A percentile compares a stretch with the other conserved stretches of the same genome.
These are phyloP conservation scores for Leptocoma aspasia DNA, from an alignment of 2,113 vertebrate species.

Conservation along the genomic window DNA sequence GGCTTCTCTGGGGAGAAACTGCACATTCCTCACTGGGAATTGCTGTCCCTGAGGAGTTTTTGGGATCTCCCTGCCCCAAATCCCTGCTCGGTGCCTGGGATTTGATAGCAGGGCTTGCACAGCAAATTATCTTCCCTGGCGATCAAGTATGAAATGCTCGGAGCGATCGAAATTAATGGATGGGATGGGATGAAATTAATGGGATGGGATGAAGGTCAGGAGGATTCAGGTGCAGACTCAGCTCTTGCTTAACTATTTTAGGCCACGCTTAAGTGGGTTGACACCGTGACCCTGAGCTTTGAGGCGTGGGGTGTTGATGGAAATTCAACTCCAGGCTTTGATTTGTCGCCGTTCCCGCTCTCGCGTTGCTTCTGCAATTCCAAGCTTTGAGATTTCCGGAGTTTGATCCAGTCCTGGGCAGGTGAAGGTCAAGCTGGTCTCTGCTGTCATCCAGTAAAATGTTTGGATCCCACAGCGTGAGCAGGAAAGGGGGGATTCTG, in stretches of 20 bases:
- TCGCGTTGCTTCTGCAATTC: background rate
- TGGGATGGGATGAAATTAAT: background rate
- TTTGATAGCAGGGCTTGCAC: background rate
- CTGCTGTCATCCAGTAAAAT: background rate
- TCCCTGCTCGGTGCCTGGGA: background rate
- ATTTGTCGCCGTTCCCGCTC: background rate
- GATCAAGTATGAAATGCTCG: background rate
- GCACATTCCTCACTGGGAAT: background rate
- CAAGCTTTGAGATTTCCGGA: background rate
- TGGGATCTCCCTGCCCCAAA: background rate
- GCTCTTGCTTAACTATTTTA: background rate
- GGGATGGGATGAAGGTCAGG: background rate
- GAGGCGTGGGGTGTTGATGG: background rate
- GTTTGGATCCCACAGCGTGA: accelerated
- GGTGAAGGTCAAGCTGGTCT: background rate
- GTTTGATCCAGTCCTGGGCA: background rate
- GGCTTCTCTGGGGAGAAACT: background rate
- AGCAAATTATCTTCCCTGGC: background rate
- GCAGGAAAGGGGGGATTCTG: background rate
- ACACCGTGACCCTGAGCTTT: background rate
- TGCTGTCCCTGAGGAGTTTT: background rate
- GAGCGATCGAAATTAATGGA: background rate
- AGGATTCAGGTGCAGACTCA: background rate
- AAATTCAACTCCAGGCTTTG: background rate
- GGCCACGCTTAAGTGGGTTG: background rate